Evolutionary conservation across 2,113 vertebrate species (phyloP).

Genomic region (Ellobius talpinus): DNA sequence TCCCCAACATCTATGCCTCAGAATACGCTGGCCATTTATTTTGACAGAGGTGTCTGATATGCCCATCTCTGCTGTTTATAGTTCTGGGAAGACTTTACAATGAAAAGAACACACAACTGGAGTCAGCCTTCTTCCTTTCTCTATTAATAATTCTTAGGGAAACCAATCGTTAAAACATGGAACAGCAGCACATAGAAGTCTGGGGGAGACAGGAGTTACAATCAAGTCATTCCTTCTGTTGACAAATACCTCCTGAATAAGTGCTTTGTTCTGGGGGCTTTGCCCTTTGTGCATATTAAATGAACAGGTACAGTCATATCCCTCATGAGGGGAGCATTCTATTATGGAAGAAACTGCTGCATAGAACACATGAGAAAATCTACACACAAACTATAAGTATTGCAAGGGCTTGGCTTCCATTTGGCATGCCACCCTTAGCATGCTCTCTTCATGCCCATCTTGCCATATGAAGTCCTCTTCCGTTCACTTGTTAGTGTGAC

Average conservation of each 20-base stretch:
- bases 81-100: slow-evolving; percentile 21
- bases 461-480: background rate
- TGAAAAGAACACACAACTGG: slow-evolving; percentile 54
- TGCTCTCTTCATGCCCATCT: background rate
- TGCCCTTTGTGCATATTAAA: background rate
- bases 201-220: background rate
- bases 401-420: background rate
- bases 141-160: slow-evolving; percentile 46
- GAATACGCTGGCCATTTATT: slow-evolving; percentile 61
- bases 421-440: background rate
- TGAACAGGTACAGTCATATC: background rate
- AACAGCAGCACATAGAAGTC: background rate
- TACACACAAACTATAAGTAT: background rate
- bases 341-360: background rate
- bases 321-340: background rate
- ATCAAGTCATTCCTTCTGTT: background rate
- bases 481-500: background rate
- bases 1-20: slow-evolving; percentile 15
- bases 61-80: slow-evolving; percentile 65
- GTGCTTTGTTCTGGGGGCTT: background rate
- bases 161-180: slow-evolving; percentile 53
- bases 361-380: background rate
- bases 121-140: slow-evolving; percentile 69
- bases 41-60: slow-evolving; percentile 29
- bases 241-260: background rate